Base-by-base conservation (phyloP, 2,113 vertebrate species). In the Oncorhynchus gorbuscha region DNA sequence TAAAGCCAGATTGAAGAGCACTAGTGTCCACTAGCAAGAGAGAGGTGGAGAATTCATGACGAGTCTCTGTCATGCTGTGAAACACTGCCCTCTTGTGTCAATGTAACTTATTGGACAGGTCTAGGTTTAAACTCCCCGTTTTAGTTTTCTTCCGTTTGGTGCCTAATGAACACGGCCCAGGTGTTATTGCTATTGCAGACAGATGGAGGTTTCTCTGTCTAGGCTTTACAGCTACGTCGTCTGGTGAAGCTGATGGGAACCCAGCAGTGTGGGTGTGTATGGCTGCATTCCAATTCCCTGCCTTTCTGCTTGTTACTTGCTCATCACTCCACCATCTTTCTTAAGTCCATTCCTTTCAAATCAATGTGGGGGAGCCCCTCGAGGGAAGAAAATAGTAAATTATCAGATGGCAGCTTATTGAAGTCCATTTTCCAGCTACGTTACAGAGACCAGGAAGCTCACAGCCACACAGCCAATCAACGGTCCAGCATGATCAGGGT, bases 161-260 rank as follows among this genome's bases (percentile, higher is more conserved):
- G 51, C 51, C 16, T 55, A 16, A 55, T 18, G 51, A 55, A 55
- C 51, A 55, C 4, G 3, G 82, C 84, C 88, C 83, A 18, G 51
- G 51, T 55, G 51, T 55, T 18, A 55, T 18, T 55, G 51, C 13
- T 55, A 4, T 0, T 55, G 51, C 1, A 16, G 16, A 55, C 51
- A 4, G 51, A 5, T 55, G 16, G 11, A 14, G 16, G 49, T 45
- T 45, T 14, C 39, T 11, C 39, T 45, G 39, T 45, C 39, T 45
- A 45, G 39, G 51, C 51, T 55, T 55, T 18, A 55, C 16, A 85
- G 87, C 82, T 82, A 85, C 76, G 68, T 84, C 86, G 82, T 87
- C 84, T 78, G 73, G 75, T 71, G 79, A 84, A 79, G 81, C 79
- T 61, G 82, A 49, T 39, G 64, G 59, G 73, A 84, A 75, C 65